Evolutionary conservation across 2,888 invertebrate species (phyloP).

Genomic region (Conops quadrifasciatus): DNA sequence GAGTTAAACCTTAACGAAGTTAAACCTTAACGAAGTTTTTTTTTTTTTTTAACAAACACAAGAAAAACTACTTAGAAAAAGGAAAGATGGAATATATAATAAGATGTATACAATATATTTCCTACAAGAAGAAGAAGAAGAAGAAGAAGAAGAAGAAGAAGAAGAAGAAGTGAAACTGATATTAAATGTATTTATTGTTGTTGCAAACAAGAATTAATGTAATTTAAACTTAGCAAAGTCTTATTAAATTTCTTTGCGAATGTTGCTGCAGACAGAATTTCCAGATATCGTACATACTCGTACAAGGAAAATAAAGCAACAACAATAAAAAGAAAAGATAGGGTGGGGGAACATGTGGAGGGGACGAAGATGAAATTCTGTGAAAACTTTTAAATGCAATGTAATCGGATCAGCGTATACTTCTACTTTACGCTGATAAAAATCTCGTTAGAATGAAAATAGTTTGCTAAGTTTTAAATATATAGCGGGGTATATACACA

Average conservation of each 20-base stretch:
- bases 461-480: too few relatives aligned
- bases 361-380: not conserved
- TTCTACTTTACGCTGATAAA: not conserved
- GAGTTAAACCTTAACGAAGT: not conserved
- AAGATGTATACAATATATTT: not conserved
- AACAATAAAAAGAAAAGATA: too few relatives aligned
- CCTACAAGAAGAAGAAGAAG: not conserved
- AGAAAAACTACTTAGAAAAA: not conserved
- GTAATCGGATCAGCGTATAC: conserved; percentile 12
- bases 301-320: too few relatives aligned
- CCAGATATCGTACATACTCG: too few relatives aligned
- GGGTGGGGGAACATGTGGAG: too few relatives aligned
- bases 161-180: not conserved
- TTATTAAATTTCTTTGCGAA: not conserved
- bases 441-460: not conserved
- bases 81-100: not conserved
- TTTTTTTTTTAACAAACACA: not conserved
- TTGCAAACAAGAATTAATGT: conserved; percentile 1
- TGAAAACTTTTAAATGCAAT: conserved; percentile 21
- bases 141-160: too few relatives aligned
- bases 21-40: not conserved
- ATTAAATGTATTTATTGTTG: conserved; percentile 4
- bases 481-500: too few relatives aligned
- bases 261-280: too few relatives aligned
- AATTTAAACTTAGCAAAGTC: conserved; percentile 1